phyloP scores from a whole-genome alignment of 2,113 vertebrate genomes.

The Tragelaphus scriptus region DNA sequence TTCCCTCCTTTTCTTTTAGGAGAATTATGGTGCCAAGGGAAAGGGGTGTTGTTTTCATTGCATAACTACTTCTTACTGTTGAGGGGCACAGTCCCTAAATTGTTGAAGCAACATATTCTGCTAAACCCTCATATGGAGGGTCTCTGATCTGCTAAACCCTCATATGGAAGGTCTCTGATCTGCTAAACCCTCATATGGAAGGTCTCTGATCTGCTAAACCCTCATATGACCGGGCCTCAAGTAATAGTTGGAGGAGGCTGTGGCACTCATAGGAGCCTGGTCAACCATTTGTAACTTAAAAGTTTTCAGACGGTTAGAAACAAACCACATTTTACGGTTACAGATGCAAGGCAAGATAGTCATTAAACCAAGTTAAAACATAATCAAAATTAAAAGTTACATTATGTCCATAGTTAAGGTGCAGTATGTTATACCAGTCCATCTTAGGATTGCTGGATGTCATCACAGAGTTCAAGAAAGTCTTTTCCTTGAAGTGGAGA shows the following conservation, averaged over 20 bases:
- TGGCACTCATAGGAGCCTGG: not conserved
- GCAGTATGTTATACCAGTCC: not conserved
- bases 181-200: not conserved
- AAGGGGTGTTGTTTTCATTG: not conserved
- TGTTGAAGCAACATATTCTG: not conserved
- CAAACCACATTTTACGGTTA: not conserved
- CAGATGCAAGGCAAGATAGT: not conserved
- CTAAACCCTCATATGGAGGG: not conserved
- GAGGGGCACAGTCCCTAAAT: not conserved
- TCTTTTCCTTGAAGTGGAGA: not conserved
- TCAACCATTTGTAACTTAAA: not conserved
- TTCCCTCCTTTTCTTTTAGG: not conserved
- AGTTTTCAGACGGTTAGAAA: not conserved
- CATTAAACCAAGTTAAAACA: not conserved
- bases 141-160: not conserved
- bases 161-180: not conserved
- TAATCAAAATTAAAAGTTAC: not conserved
- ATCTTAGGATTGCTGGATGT: not conserved
- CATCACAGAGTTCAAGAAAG: not conserved
- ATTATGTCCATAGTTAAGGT: not conserved
- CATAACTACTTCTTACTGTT: not conserved
- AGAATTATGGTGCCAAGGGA: not conserved
- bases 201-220: not conserved
- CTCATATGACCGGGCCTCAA: not conserved
- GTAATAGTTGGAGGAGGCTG: not conserved